Percentiles rank a stretch among this genome's conserved stretches.
These are phyloP conservation scores for Rhorus exstirpatorius DNA, from an alignment of 2,888 invertebrate species.

Conservation along the genomic window DNA sequence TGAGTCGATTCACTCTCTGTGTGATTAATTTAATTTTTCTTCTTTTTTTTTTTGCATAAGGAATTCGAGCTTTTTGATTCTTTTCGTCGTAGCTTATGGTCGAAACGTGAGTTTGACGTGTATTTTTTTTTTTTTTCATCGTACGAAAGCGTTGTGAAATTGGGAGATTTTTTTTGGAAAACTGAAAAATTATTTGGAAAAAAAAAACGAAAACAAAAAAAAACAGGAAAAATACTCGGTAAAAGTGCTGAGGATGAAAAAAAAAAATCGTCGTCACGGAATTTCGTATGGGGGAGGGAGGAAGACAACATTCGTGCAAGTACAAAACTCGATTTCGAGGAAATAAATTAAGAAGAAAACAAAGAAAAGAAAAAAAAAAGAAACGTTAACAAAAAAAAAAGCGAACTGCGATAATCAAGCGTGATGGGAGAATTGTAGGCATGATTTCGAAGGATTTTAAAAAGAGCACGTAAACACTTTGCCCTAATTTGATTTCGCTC, in stretches of 20 bases:
- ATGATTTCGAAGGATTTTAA: constrained; percentile 50
- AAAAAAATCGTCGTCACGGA: constrained; percentile 38
- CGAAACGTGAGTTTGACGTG: constrained; percentile 18
- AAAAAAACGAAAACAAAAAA: constrained; percentile 42
- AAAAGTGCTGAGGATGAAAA: constrained; percentile 26
- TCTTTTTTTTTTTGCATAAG: constrained; percentile 28
- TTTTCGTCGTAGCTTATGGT: constrained; percentile 33
- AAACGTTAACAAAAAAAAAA: constrained; percentile 62
- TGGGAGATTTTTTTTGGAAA: constrained; percentile 1
- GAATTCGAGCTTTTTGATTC: constrained; percentile 10
- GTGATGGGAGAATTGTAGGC: constrained; percentile 69
- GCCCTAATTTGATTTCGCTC: constrained; percentile 1
- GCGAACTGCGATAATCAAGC: constrained; percentile 73
- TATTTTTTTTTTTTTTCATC: constrained; percentile 71
- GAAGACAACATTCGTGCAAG: constrained; percentile 78
- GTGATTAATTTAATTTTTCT: constrained; percentile 6
- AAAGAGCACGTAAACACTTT: constrained; percentile 16
- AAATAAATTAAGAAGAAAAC: constrained; percentile 46
- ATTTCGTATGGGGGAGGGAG: constrained; percentile 62
- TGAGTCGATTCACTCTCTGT: constrained; percentile 19
- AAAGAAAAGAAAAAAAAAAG: constrained; percentile 58
- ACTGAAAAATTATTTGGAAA: constrained; percentile 10
- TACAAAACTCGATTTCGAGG: constrained; percentile 76
- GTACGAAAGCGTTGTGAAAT: constrained; percentile 54
- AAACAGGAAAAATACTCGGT: constrained; percentile 26